Evolutionary conservation across 2,888 invertebrate species (phyloP).

Genomic region (Melanotus villosus): DNA sequence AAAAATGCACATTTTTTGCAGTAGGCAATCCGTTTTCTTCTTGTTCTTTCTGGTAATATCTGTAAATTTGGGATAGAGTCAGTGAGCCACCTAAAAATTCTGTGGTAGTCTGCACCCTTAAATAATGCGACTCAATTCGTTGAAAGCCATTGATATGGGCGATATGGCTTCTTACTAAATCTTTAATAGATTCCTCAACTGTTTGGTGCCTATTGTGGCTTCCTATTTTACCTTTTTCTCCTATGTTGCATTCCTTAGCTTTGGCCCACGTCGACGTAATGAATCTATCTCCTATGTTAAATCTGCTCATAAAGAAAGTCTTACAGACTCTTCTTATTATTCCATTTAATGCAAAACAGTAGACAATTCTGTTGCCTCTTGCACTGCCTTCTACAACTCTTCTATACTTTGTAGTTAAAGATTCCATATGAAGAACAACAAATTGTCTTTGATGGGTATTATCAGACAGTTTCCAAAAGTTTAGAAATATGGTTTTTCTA

Average conservation of each 20-base stretch:
- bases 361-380: constrained; percentile 3
- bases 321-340: constrained; percentile 11
- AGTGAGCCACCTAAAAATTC: constrained; percentile 6
- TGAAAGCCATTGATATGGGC: constrained; percentile 16
- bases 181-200: background rate
- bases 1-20: constrained; percentile 1
- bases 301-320: constrained; percentile 7
- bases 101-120: constrained; percentile 11
- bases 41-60: constrained; percentile 14
- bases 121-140: constrained; percentile 14
- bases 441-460: constrained; percentile 6
- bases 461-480: constrained; percentile 5
- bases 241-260: constrained; percentile 18
- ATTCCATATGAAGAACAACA: background rate
- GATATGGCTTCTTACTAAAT: constrained; percentile 12
- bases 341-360: constrained; percentile 1
- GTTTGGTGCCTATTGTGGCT: constrained; percentile 3
- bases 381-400: constrained; percentile 10
- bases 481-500: background rate
- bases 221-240: constrained; percentile 17
- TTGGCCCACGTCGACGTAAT: constrained; percentile 15
- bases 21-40: background rate
- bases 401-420: constrained; percentile 1
- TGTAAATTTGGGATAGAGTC: constrained; percentile 2
- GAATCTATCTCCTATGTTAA: constrained; percentile 15